Percentiles rank a stretch among this genome's conserved stretches.
Conservation (phyloP, 2,797 vertebrate species). For the Triplophysa yarkandensis region DNA sequence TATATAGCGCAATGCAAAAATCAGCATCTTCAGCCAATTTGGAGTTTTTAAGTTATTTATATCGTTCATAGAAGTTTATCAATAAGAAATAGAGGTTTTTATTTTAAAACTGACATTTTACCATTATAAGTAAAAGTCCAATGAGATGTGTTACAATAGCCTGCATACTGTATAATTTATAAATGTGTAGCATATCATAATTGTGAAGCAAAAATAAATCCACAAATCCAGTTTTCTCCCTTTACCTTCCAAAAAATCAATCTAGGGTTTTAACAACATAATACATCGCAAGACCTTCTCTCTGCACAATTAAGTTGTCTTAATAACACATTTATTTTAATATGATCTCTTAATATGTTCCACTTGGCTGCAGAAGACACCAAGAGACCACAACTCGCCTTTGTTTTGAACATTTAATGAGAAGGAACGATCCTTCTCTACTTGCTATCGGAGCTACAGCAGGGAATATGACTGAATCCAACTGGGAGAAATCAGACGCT, state of each 20-base stretch:
- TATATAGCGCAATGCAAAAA: no score
- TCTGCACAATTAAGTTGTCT: conserved; percentile 36
- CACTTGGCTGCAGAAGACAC: conserved; percentile 46
- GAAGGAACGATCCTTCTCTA: conserved; percentile 43
- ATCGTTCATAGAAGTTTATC: no score
- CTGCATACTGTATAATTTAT: no score
- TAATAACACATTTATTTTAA: conserved; percentile 49
- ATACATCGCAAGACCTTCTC: conserved; percentile 12
- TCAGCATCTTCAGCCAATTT: no score
- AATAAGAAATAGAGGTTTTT: no score
- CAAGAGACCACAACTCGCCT: conserved; percentile 54
- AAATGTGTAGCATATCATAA: not conserved
- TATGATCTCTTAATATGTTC: conserved; percentile 56
- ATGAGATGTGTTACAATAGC: no score
- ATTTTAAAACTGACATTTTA: no score
- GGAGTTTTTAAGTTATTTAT: no score
- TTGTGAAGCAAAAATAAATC: not conserved
- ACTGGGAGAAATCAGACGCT: conserved; percentile 58
- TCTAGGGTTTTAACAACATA: not conserved
- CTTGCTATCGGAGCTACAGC: conserved; percentile 41
- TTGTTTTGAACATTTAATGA: conserved; percentile 58
- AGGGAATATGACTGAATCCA: conserved; percentile 49
- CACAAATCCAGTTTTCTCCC: not conserved
- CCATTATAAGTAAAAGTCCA: no score
- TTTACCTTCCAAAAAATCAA: not conserved